phyloP scores from a whole-genome alignment of 2,888 invertebrate genomes.

The Parapristionchus giblindavisi region DNA sequence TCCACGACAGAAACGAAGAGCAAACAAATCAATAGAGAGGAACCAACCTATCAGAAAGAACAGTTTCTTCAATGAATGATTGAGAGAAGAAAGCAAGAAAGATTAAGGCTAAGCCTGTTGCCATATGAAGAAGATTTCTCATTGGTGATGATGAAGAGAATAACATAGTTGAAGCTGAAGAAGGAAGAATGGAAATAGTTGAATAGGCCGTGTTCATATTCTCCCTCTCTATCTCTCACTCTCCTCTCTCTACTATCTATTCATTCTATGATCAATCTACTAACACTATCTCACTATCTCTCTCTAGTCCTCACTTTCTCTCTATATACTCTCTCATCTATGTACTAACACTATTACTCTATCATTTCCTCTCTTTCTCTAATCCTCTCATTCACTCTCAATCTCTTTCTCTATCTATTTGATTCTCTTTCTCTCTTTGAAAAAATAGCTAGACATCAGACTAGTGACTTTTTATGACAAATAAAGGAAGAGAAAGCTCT shows the following conservation, averaged over 20 bases:
- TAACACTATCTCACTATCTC: too few species aligned
- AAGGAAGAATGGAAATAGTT: too few species aligned
- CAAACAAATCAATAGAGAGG: not conserved
- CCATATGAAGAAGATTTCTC: slow-evolving; percentile 24
- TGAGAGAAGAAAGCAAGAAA: slow-evolving; percentile 37
- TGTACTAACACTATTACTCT: too few species aligned
- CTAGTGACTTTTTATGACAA: too few species aligned
- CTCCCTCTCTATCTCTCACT: too few species aligned
- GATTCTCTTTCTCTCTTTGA: too few species aligned
- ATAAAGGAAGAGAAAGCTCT: too few species aligned
- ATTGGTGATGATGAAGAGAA: not conserved
- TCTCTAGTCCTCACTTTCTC: too few species aligned
- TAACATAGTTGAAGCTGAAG: not conserved
- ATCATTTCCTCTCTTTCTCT: not conserved
- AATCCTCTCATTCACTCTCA: not conserved
- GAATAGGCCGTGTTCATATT: not conserved
- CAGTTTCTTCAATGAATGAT: slow-evolving; percentile 45
- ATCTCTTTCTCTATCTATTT: too few species aligned
- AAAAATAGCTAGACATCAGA: too few species aligned
- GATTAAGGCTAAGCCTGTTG: not conserved
- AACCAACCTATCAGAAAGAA: slow-evolving; percentile 37
- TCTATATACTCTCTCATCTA: too few species aligned
- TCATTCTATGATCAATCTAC: too few species aligned
- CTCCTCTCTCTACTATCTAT: not conserved
- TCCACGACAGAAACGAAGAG: not conserved